These are phyloP conservation scores for Gnathonemus longibarbis DNA, from an alignment of 2,113 vertebrate genomes.

Conservation along the genomic window DNA sequence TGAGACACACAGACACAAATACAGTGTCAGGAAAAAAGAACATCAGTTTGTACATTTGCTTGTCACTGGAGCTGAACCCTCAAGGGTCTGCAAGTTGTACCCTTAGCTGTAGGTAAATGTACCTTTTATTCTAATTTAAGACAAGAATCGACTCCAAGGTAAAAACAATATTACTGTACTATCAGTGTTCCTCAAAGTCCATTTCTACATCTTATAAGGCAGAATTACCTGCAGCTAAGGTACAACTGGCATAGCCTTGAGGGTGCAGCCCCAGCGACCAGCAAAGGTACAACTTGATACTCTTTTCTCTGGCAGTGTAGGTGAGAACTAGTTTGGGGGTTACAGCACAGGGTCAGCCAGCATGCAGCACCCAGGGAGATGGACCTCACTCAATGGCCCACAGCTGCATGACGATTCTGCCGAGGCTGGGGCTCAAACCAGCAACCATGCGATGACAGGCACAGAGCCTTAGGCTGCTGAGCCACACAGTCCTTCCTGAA, in stretches of 20 bases:
- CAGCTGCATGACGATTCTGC: background rate
- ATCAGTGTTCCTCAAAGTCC: background rate
- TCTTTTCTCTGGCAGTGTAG: background rate
- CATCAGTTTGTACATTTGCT: background rate
- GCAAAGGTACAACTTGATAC: background rate
- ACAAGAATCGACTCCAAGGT: background rate
- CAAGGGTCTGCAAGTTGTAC: background rate
- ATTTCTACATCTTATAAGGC: background rate
- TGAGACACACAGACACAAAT: background rate
- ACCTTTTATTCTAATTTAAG: background rate
- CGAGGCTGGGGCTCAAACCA: background rate
- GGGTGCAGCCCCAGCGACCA: background rate
- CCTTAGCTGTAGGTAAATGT: background rate
- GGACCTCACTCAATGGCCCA: background rate
- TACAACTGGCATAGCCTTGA: background rate
- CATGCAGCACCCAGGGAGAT: background rate
- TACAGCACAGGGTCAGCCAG: background rate
- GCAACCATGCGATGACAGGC: background rate
- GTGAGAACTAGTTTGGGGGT: background rate
- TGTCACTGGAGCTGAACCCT: background rate
- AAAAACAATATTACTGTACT: background rate
- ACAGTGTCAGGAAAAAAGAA: background rate
- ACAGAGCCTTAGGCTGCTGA: background rate
- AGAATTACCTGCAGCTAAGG: background rate
- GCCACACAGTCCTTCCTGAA: background rate